Evolutionary conservation across 1,140 invertebrate genomes (phyloP), one percentile per base, ranked within the genome.

Genomic region (Pinna nobilis): DNA sequence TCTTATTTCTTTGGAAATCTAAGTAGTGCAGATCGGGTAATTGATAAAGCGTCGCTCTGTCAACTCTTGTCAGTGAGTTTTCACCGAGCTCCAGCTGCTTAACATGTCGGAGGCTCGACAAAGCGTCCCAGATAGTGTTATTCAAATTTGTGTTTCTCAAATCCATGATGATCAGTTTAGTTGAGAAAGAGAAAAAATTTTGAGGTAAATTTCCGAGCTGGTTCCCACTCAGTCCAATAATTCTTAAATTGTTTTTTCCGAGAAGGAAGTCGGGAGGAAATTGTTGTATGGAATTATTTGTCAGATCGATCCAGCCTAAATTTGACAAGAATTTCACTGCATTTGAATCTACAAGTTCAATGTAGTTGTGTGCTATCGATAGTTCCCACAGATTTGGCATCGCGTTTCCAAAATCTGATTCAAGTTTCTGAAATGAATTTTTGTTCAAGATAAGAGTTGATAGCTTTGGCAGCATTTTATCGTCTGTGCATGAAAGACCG

Each of bases 341-440:
- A 18, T 44, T 37, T 7, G 25, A 25, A 44, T 64, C 51, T 39
- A 74, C 51, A 25, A n/a, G 33, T 7, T 15, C 11, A n/a, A 74
- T 61, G 37, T 37, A 6, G 18, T 63, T 61, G 35, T 69, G 41
- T 23, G 55, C 60, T 18, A 74, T 35, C 4, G 33, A n/a, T 4
- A 74, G 23, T 32, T 74, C 64, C 57, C 49, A 63, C 20, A 74
- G 28, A 55, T 69, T 68, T 28, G 72, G 72, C 11, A 47, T 35
- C 0, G 50, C 35, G 4, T 11, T 63, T 20, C 33, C 47, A 35
- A 67, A 44, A 11, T 44, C 49, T 23, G 33, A 28, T 23, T 50
- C 65, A n/a, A 74, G 32, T 18, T 63, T 60, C 28, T 63, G 35
- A 15, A 74, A 59, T 25, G 57, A 30, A 61, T 74, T 74, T 39